These are phyloP conservation scores for Perca flavescens DNA, from an alignment of 2,113 vertebrate genomes.

Conservation along the genomic window DNA sequence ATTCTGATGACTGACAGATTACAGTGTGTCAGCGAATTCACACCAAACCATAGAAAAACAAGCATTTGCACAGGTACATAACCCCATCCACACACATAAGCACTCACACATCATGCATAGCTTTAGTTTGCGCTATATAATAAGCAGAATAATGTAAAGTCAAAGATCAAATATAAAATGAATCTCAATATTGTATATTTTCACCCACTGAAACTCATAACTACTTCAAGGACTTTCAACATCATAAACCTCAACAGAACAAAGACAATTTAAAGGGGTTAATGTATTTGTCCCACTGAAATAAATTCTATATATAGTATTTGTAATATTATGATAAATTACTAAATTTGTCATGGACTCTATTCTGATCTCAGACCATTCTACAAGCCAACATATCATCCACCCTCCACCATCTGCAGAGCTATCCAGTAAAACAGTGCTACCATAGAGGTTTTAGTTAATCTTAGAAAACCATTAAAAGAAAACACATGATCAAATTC, in stretches of 20 bases:
- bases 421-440: constrained; percentile 50
- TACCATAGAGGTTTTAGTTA: constrained; percentile 51
- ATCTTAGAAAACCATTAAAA: constrained; percentile 72
- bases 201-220: neutral
- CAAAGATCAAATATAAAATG: neutral
- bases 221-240: neutral
- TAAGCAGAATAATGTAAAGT: neutral
- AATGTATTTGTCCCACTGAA: neutral
- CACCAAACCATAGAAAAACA: neutral
- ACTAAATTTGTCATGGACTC: neutral
- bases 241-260: neutral
- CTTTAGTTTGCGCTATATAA: neutral
- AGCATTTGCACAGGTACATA: neutral
- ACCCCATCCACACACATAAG: neutral
- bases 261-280: no score
- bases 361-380: constrained; percentile 12
- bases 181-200: neutral
- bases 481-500: constrained; percentile 78
- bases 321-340: neutral
- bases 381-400: constrained; percentile 21
- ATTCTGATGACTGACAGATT: neutral
- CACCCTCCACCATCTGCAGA: constrained; percentile 24
- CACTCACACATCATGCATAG: neutral
- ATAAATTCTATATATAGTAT: neutral
- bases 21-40: neutral